phyloP scores from a whole-genome alignment of 2,888 invertebrate genomes.

The Agrochola macilenta region DNA sequence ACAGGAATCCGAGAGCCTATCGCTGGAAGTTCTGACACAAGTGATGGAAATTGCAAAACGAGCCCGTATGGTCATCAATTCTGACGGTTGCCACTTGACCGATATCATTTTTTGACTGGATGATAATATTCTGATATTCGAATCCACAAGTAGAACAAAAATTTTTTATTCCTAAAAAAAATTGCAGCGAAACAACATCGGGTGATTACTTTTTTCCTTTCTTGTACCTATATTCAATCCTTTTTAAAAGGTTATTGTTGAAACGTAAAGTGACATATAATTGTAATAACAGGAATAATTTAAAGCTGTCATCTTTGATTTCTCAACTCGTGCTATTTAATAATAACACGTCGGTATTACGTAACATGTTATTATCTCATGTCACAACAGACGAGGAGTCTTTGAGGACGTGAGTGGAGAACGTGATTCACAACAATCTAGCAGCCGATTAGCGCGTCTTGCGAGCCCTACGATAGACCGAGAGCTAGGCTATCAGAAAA shows the following conservation, averaged over 20 bases:
- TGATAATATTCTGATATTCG: no score
- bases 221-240: neutral
- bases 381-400: conserved; percentile 71
- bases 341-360: conserved; percentile 26
- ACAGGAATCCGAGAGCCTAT: no score
- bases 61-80: no score
- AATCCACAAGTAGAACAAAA: no score
- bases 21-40: no score
- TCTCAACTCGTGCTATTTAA: conserved; percentile 38
- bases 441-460: conserved; percentile 66
- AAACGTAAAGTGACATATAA: neutral
- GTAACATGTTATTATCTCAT: conserved; percentile 66
- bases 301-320: conserved; percentile 13
- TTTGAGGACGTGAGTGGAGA: conserved; percentile 73
- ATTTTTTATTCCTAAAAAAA: no score
- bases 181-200: no score
- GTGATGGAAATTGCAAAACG: no score
- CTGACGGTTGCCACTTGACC: no score
- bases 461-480: conserved; percentile 46
- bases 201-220: no score
- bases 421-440: conserved; percentile 72
- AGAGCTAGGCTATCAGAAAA: conserved; percentile 50
- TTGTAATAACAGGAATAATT: neutral
- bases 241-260: neutral
- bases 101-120: no score